phyloP scores from a whole-genome alignment of 2,888 invertebrate genomes.

The Altica lythri region DNA sequence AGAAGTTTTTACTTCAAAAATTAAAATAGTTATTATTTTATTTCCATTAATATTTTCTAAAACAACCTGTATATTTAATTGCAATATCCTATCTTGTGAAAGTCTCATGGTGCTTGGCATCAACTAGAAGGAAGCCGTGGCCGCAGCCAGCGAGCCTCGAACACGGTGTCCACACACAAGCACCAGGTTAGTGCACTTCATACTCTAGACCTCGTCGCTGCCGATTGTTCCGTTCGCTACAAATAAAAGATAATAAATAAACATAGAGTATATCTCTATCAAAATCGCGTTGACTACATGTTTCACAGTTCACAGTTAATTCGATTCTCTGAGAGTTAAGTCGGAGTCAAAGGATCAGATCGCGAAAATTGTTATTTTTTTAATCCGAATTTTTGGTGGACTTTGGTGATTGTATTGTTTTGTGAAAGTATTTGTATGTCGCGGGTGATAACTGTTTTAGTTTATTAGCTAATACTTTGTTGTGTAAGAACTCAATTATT shows the following conservation, averaged over 20 bases:
- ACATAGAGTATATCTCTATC: neutral
- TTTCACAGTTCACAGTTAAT: constrained; percentile 1
- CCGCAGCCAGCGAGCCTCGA: constrained; percentile 33
- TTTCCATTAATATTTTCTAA: no score
- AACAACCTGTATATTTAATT: no score
- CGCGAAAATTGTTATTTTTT: neutral
- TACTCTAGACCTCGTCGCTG: constrained; percentile 13
- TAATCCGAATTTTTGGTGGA: constrained; percentile 1
- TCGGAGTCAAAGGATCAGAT: neutral
- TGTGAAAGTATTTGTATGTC: constrained; percentile 13
- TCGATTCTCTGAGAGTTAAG: neutral
- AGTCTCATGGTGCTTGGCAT: no score
- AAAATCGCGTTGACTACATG: no score
- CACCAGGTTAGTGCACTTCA: constrained; percentile 54
- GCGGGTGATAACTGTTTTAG: constrained; percentile 11
- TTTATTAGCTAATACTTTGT: neutral
- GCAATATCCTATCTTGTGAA: constrained; percentile 6
- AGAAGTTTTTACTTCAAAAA: no score
- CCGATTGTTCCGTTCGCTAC: no score
- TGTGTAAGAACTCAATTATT: neutral
- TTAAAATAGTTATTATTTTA: no score
- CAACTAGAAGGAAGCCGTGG: constrained; percentile 23
- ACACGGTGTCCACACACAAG: constrained; percentile 23
- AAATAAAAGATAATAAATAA: no score
- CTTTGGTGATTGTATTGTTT: neutral